A percentile compares a stretch with the other conserved stretches of the same genome.
phyloP scores from a whole-genome alignment of 30 jellyfish, hydroid and myxozoan species.

The Chrysaora quinquecirrha region DNA sequence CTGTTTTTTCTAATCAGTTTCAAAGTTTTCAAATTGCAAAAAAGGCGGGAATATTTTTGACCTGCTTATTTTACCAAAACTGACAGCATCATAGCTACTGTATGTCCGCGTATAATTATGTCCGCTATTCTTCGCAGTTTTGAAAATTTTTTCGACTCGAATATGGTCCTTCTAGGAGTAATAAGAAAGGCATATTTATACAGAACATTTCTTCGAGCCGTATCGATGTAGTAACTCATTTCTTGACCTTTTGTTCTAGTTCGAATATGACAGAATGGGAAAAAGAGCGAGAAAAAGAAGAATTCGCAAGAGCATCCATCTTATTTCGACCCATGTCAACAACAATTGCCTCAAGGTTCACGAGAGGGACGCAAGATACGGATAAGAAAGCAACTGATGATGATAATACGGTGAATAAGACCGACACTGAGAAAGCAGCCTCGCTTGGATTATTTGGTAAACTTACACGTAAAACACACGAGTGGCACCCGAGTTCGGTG shows the following conservation, averaged over 20 bases:
- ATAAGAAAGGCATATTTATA: too few relatives aligned
- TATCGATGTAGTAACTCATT: too few relatives aligned
- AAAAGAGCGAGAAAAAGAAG: slow-evolving; percentile 86
- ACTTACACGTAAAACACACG: slow-evolving; percentile 72
- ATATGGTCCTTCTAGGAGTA: too few relatives aligned
- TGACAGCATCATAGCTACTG: too few relatives aligned
- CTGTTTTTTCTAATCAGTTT: too few relatives aligned
- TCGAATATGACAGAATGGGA: slow-evolving; percentile 98
- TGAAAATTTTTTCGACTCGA: too few relatives aligned
- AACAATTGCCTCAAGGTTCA: slow-evolving; percentile 79
- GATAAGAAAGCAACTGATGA: neutral
- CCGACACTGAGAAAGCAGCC: slow-evolving; percentile 86
- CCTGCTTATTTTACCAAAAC: too few relatives aligned
- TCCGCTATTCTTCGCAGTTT: too few relatives aligned
- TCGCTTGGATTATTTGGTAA: slow-evolving; percentile 79
- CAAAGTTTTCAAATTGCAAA: too few relatives aligned
- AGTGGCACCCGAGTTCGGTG: slow-evolving; percentile 87
- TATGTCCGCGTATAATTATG: too few relatives aligned
- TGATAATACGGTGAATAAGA: neutral
- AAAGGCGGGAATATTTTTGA: too few relatives aligned
- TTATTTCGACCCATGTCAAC: slow-evolving; percentile 89
- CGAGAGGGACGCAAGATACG: slow-evolving; percentile 66
- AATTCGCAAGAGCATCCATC: slow-evolving; percentile 79
- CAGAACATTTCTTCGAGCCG: too few relatives aligned
- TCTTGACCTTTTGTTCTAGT: slow-evolving; percentile 44